Base-by-base conservation (phyloP, 1,140 invertebrate species). In the Drosophila ogumai region DNA sequence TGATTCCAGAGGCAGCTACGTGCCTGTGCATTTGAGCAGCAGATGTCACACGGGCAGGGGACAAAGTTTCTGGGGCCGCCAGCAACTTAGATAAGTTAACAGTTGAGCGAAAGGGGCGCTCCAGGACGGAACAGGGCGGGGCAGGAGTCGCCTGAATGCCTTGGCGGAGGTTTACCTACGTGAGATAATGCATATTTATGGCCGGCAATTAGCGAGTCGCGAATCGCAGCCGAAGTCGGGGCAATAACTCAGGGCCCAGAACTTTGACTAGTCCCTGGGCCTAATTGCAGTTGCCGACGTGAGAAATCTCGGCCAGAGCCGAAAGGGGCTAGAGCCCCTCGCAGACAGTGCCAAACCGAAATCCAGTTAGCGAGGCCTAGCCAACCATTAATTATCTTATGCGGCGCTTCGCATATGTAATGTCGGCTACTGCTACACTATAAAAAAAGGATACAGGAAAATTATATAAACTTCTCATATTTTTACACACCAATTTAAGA, bases 151-250 rank as follows among this genome's bases (percentile, higher is more conserved):
- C 49, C 49, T 54, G 58, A 54, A 52, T 49, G 74, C 61, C 68
- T 64, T 46, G 67, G 44, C 46, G 46, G 61, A 52, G 49, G 71
- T 52, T 73, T 56, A 44, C 40, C 59, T 88, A 88, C 84, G 85
- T 88, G 84, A 81, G 84, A 90, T 88, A 88, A 88, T 88, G 85
- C 81, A 88, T 84, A 88, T 88, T 88, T 88, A 88, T 88, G 81
- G 85, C 77, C 72, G 85, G 85, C 85, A 90, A 88, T 88, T 88
- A 88, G 84, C 84, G 73, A 81, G 57, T 77, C 81, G 84, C 76
- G 76, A 85, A 74, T 86, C 73, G 82, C 56, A 86, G 75, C 63
- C 81, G 67, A 77, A 86, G 78, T 64, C 73, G 64, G 25, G 76
- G 76, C 65, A 78, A 90, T 88, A 88, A 85, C 63, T 88, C 77